Evolutionary conservation across 1,140 invertebrate species (phyloP).

Genomic region (Drosophila rufa): DNA sequence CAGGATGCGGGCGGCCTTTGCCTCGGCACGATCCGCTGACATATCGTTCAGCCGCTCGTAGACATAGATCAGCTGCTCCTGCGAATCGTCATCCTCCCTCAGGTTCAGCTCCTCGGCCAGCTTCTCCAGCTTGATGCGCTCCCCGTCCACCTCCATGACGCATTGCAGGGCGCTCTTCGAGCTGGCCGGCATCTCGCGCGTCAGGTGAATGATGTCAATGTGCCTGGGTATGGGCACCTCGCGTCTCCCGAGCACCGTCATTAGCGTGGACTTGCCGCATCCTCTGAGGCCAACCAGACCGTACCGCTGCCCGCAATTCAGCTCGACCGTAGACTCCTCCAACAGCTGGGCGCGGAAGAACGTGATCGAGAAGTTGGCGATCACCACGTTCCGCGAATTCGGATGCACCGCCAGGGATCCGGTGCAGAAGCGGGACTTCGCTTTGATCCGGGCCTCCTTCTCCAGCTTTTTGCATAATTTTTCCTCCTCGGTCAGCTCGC

Average conservation of each 20-base stretch:
- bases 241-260: slow-evolving; percentile 95
- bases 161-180: slow-evolving; percentile 96
- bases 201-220: slow-evolving; percentile 99
- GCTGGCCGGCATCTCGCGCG: slow-evolving; percentile 98
- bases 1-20: slow-evolving; percentile 96
- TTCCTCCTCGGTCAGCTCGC: slow-evolving; percentile 88
- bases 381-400: slow-evolving; percentile 97
- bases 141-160: slow-evolving; percentile 99
- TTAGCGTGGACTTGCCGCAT: slow-evolving; percentile 97
- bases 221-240: slow-evolving; percentile 98
- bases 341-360: slow-evolving; percentile 99
- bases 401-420: slow-evolving; percentile 97
- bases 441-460: slow-evolving; percentile 95
- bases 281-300: slow-evolving; percentile 98
- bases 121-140: slow-evolving; percentile 95
- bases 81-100: slow-evolving; percentile 95
- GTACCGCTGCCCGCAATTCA: slow-evolving; percentile 98
- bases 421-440: slow-evolving; percentile 97
- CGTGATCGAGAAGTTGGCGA: slow-evolving; percentile 98
- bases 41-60: slow-evolving; percentile 99
- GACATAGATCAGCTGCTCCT: slow-evolving; percentile 98
- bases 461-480: slow-evolving; percentile 94
- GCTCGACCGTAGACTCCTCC: slow-evolving; percentile 97
- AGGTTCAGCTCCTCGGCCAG: slow-evolving; percentile 95
- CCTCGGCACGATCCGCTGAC: slow-evolving; percentile 97